Percentiles rank a stretch among this genome's conserved stretches.
phyloP scores from a whole-genome alignment of 2,888 invertebrate genomes.

The Zhuqinia jingwanae region DNA sequence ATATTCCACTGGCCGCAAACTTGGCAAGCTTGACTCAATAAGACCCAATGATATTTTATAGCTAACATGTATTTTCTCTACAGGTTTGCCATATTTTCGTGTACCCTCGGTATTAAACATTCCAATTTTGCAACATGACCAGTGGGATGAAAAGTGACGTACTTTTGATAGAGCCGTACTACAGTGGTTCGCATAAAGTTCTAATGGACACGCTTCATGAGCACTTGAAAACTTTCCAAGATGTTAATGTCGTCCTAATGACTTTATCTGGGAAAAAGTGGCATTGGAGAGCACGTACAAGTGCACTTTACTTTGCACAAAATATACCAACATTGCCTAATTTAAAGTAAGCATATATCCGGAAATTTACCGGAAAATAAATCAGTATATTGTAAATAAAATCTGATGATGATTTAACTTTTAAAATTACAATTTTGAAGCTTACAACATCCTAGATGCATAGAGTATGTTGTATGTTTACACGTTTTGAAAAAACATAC shows the following conservation, averaged over 20 bases:
- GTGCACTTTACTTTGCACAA: conserved; percentile 85
- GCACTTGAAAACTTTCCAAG: conserved; percentile 63
- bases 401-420: neutral
- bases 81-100: no score
- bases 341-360: conserved; percentile 80
- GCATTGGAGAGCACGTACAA: conserved; percentile 89
- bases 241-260: conserved; percentile 80
- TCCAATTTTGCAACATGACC: neutral
- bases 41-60: no score
- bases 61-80: no score
- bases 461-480: no score
- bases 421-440: no score
- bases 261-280: conserved; percentile 88
- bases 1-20: no score
- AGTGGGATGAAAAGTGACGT: conserved; percentile 56
- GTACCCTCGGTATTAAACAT: no score
- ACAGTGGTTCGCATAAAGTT: conserved; percentile 87
- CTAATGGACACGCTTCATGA: conserved; percentile 76
- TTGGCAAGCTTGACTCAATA: no score
- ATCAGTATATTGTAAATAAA: no score
- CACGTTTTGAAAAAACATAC: no score
- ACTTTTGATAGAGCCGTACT: conserved; percentile 87
- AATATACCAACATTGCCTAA: conserved; percentile 83
- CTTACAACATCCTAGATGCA: no score
- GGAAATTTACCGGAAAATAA: neutral